Evolutionary conservation across 2,888 invertebrate genomes (phyloP), one percentile per base, ranked within the genome.

Genomic region (Acrobeloides nanus): DNA sequence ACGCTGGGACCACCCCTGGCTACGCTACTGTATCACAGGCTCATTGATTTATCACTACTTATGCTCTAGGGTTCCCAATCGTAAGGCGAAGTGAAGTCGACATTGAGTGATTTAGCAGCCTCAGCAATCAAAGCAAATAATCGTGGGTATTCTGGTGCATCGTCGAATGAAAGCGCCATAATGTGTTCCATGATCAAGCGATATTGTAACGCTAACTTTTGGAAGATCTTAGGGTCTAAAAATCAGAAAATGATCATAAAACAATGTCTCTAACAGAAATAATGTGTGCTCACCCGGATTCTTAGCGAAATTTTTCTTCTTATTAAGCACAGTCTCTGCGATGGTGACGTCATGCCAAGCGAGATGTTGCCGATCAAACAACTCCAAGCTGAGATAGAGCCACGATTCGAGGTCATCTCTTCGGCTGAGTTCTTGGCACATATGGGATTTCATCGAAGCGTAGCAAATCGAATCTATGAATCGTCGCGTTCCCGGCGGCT

Each of bases 391-490:
- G n/a, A 46, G 25, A 21, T 29, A 46, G 8, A 46, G 31, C 46
- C 46, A 46, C 18, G 46, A 46, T 20, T 46, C 46, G 21, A 46
- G 41, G 32, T 46, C 46, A 21, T 46, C 46, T 4, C 46, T 38
- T 2, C 46, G 46, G 6, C 32, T 18, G n/a, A 31, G 46, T 25
- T 46, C 46, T 4, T 29, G 29, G 46, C 15, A 18, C 18, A 24
- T 24, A 20, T 46, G 46, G 10, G 24, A 23, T 31, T 46, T 46
- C 7, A 29, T 4, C 5, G 46, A 46, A 5, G 32, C 21, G 46
- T 46, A 46, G 32, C 46, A 41, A 5, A 46, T 7, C 2, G 41
- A 29, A 4, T 41, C 46, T 23, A 46, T 26, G 20, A 46, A 31
- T 29, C 25, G 23, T 4, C 41, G 15, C 32, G 31, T 12, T 21